Conservation (phyloP, 1,140 invertebrate genomes). For the Telenomus remus region DNA sequence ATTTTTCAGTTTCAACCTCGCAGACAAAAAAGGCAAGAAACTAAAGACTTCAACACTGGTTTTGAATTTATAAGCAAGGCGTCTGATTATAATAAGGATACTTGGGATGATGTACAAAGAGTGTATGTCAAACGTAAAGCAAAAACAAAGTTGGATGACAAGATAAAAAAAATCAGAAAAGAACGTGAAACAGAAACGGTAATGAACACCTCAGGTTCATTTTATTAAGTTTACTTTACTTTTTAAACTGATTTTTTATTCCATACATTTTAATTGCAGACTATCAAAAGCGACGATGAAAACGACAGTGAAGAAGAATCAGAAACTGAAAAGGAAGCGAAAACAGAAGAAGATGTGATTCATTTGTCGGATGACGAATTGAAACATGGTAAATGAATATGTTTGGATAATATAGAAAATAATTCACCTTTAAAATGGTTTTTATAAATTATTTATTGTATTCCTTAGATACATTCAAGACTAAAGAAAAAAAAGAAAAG, state of each 20-base stretch:
- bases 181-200: slow-evolving; percentile 67
- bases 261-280: too few relatives aligned
- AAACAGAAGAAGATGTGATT: slow-evolving; percentile 64
- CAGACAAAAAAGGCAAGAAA: slow-evolving; percentile 83
- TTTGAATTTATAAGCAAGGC: slow-evolving; percentile 85
- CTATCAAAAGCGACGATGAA: not conserved
- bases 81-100: slow-evolving; percentile 86
- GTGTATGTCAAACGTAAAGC: slow-evolving; percentile 88
- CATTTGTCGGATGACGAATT: slow-evolving; percentile 83
- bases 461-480: slow-evolving; percentile 67
- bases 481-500: slow-evolving; percentile 60
- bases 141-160: slow-evolving; percentile 88
- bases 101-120: slow-evolving; percentile 90
- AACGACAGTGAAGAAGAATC: slow-evolving; percentile 24
- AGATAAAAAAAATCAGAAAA: slow-evolving; percentile 82
- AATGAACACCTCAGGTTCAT: slow-evolving; percentile 16
- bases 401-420: slow-evolving; percentile 64
- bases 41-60: slow-evolving; percentile 83
- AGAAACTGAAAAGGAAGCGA: slow-evolving; percentile 59
- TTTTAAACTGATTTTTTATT: too few relatives aligned
- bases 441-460: slow-evolving; percentile 5
- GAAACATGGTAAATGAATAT: slow-evolving; percentile 79
- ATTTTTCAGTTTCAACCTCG: slow-evolving; percentile 84
- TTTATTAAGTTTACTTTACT: not conserved
- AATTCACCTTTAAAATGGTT: too few relatives aligned